Base-by-base conservation (phyloP, 2,797 vertebrate species). In the Taenioides sp. region DNA sequence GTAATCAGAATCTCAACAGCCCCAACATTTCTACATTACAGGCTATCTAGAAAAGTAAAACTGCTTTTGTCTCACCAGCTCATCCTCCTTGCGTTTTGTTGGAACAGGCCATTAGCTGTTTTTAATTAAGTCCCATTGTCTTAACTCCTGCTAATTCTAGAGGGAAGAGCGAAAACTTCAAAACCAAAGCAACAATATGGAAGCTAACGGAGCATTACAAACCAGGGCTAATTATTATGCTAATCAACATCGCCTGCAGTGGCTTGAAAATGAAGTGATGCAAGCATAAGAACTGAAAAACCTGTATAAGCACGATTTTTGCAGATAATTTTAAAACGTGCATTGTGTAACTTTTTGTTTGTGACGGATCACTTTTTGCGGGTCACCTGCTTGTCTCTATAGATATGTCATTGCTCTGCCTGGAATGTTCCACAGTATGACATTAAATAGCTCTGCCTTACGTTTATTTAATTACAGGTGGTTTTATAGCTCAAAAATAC, bases 181-280 rank as follows among this genome's bases (percentile, higher is more conserved):
- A 81, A 88, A 81, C 66, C 63, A 25, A 77, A 69, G 72, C 70
- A 76, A 82, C 73, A 63, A 67, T 77, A 70, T 63, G 77, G 78
- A 79, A 83, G 82, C 81, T 80, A 84, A 82, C 78, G 61, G 80
- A 68, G 83, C 83, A 80, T 88, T 87, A 84, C 76, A 62, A 78
- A 80, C 22, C 71, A 6, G 5, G 76, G 76, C 87, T 90, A 86
- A 87, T 89, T 89, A 90, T 90, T 90, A 91, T 91, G 88, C 82
- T 88, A 91, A 91, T 91, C 6, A 52, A 74, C 63, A 58, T 23
- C 16, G 62, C 84, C 86, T 4, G 31, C 37, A 47, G 4, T 81
- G 74, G 49, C 73, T 69, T 67, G 11, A 66, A 67, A n/a, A 68
- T 61, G 69, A 64, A 78, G 69, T 89, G 85, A 90, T 89, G 86